Base-by-base conservation (phyloP, 2,888 invertebrate genomes). In the Eubasilissa splendida region DNA sequence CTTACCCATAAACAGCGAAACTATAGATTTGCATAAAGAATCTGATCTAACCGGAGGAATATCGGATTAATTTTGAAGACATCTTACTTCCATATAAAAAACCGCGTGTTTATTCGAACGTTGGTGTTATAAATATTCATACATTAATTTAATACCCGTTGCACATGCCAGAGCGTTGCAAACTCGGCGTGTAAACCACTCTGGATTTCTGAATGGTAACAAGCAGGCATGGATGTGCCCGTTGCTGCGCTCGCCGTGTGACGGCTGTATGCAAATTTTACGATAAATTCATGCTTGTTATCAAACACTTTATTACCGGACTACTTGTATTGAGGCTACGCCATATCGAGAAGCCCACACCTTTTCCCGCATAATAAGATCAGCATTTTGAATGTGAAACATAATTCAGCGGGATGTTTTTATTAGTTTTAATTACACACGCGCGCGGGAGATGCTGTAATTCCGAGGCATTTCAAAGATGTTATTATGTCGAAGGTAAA, bases 241-340 rank as follows among this genome's bases (percentile, higher is more conserved):
- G 52, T 66, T 53, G 66, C 77, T 12, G 14, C 68, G 58, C 56
- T 12, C 68, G 58, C 52, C 11, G 56, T 50, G 33, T 75, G 75
- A 66, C 79, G 59, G 53, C 4, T 52, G 33, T 68, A 79, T 79
- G 79, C 79, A 79, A 79, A 80, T 80, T 80, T 80, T 53, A 80
- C 71, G 59, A 75, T 75, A 75, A 79, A 79, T 53, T 79, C 66
- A 74, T 56, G 60, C 76, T 76, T 71, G 54, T 76, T 80, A 76
- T 80, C 80, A 76, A 76, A 80, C 54, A 70, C 66, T 70, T 76
- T 80, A 76, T 70, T 58, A 54, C 71, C 42, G 11, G 75, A 79
- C 75, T 80, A 14, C 63, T 78, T 71, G 78, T 53, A 60, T 78
- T 71, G 74, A 59, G 74, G 31, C 54, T 33, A 71, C 31, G 56